These are phyloP conservation scores for Macrosoma leucophasiata DNA, from an alignment of 2,888 invertebrate genomes.

Conservation along the genomic window DNA sequence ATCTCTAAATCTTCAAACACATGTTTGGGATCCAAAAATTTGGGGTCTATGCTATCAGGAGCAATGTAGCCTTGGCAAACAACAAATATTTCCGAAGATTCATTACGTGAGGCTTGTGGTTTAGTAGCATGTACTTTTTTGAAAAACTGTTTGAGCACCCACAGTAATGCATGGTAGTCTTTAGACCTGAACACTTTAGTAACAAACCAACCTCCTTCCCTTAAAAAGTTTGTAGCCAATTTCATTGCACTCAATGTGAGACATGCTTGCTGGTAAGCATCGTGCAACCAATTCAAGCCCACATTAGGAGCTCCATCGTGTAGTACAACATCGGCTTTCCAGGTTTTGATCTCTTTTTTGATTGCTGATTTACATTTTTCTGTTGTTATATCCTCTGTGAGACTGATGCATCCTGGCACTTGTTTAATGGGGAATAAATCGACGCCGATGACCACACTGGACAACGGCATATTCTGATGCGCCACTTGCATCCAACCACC, in stretches of 20 bases:
- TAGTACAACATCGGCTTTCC: conserved; percentile 97
- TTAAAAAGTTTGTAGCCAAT: conserved; percentile 91
- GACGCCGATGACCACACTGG: conserved; percentile 95
- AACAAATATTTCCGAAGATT: conserved; percentile 99
- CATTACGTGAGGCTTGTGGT: conserved; percentile 97
- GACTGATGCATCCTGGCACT: conserved; percentile 91
- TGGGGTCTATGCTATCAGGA: conserved; percentile 94
- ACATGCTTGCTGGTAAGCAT: conserved; percentile 96
- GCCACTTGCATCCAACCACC: conserved; percentile 99
- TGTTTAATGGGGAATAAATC: conserved; percentile 95
- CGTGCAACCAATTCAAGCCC: conserved; percentile 96
- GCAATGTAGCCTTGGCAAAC: conserved; percentile 96
- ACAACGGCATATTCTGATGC: conserved; percentile 97
- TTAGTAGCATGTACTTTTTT: conserved; percentile 98
- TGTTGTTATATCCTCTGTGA: conserved; percentile 97
- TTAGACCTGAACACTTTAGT: conserved; percentile 99
- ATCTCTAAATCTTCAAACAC: conserved; percentile 95
- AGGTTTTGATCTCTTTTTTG: conserved; percentile 90
- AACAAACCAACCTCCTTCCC: conserved; percentile 96
- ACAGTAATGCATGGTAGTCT: conserved; percentile 95
- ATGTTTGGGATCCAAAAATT: conserved; percentile 93
- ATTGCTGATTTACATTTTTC: conserved; percentile 91
- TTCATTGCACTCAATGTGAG: conserved; percentile 95
- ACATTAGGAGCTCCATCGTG: conserved; percentile 99
- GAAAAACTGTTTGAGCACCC: conserved; percentile 97